Conservation (phyloP, 2,888 invertebrate species). For the Leptinotarsa haldemani region DNA sequence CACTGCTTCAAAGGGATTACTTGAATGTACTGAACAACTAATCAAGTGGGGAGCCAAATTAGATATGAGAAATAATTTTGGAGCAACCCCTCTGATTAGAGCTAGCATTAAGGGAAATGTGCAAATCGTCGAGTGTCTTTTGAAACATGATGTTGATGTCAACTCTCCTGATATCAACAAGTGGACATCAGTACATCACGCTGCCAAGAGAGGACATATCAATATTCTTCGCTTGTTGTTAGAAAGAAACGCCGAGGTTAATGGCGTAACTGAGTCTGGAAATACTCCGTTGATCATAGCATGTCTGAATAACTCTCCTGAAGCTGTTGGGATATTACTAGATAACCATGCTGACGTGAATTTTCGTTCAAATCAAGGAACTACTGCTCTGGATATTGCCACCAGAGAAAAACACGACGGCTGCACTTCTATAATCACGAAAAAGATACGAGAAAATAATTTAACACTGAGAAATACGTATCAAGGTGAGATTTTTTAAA, state of each 20-base stretch:
- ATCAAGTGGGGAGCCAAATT: conserved; percentile 19
- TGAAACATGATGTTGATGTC: background rate
- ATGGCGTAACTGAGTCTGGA: conserved; percentile 15
- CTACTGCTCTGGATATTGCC: background rate
- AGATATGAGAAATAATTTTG: conserved; percentile 15
- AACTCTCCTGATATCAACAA: background rate
- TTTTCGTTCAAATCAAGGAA: background rate
- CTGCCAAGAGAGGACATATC: conserved; percentile 20
- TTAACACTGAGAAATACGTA: no score
- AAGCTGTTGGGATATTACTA: conserved; percentile 24
- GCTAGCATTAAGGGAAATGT: conserved; percentile 11
- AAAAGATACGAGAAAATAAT: background rate
- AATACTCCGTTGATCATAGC: conserved; percentile 27
- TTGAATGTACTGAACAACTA: conserved; percentile 10
- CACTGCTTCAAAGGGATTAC: conserved; percentile 21
- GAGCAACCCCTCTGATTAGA: conserved; percentile 30
- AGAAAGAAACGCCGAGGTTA: conserved; percentile 18
- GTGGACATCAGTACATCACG: conserved; percentile 24
- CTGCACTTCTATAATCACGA: background rate
- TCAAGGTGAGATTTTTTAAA: no score
- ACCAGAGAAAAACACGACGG: background rate
- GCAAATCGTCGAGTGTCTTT: background rate
- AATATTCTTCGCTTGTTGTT: conserved; percentile 20
- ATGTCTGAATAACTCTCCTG: conserved; percentile 12
- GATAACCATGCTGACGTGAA: conserved; percentile 3